Evolutionary conservation across 2,113 vertebrate genomes (phyloP).

Genomic region (Genyomyrus donnyi): DNA sequence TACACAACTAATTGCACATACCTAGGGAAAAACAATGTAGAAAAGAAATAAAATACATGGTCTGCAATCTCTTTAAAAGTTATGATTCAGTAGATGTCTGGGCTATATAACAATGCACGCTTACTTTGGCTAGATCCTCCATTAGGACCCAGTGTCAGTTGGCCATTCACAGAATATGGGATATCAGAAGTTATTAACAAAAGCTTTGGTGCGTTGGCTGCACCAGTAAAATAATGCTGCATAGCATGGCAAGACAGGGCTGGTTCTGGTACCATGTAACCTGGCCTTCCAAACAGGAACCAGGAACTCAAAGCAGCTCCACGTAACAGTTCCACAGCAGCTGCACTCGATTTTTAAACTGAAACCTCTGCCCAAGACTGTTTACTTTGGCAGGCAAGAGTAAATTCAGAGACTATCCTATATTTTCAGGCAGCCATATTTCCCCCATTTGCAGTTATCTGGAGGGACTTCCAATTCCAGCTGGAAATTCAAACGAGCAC

Average conservation of each 20-base stretch:
- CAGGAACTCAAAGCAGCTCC: not conserved
- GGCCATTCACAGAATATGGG: not conserved
- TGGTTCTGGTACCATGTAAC: not conserved
- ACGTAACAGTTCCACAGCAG: not conserved
- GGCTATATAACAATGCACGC: not conserved
- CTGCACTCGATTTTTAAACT: not conserved
- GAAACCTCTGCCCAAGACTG: not conserved
- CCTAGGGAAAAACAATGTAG: not conserved
- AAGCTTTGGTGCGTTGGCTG: not conserved
- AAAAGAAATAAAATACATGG: not conserved
- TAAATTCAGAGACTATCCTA: not conserved
- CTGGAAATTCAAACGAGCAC: not conserved
- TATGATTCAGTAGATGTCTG: constrained; percentile 18
- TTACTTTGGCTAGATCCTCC: not conserved
- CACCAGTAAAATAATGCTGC: not conserved
- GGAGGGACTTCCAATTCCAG: not conserved
- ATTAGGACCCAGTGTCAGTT: not conserved
- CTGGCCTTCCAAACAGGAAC: not conserved
- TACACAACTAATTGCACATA: not conserved
- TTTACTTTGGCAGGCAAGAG: not conserved
- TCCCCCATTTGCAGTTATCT: not conserved
- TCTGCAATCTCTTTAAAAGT: not conserved
- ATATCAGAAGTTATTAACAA: not conserved
- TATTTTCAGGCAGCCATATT: not conserved
- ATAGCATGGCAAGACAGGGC: not conserved